Evolutionary conservation across 2,113 vertebrate species (phyloP).

Genomic region (Scomber colias): DNA sequence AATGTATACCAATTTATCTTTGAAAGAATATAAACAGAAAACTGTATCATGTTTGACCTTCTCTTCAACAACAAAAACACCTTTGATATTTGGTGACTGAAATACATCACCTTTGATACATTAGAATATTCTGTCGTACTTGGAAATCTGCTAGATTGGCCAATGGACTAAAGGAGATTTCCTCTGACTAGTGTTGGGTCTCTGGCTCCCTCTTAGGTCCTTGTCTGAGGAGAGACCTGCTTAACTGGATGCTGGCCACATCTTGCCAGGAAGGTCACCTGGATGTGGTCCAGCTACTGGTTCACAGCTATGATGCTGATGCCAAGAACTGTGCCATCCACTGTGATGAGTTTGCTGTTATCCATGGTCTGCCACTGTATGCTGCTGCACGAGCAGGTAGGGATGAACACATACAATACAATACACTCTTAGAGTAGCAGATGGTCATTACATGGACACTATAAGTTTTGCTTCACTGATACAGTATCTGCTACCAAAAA

Average conservation of each 20-base stretch:
- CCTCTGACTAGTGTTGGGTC: background rate
- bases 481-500: too few relatives aligned
- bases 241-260: constrained; percentile 93
- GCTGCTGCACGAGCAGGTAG: constrained; percentile 92
- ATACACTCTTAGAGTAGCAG: background rate
- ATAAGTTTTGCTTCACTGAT: background rate
- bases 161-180: too few relatives aligned
- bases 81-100: too few relatives aligned
- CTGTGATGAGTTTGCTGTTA: constrained; percentile 90
- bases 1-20: too few relatives aligned
- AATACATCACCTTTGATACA: too few relatives aligned
- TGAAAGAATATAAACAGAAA: too few relatives aligned
- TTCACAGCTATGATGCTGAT: constrained; percentile 88
- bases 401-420: background rate
- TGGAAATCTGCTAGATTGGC: too few relatives aligned
- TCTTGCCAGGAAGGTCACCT: constrained; percentile 92
- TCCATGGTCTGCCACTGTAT: constrained; percentile 91
- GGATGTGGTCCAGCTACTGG: constrained; percentile 89
- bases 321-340: constrained; percentile 88
- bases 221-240: constrained; percentile 83
- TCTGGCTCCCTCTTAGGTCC: constrained; percentile 73
- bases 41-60: too few relatives aligned
- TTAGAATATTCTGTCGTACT: too few relatives aligned
- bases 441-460: background rate
- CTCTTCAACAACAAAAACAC: too few relatives aligned